Conservation (phyloP, 35 echinoderm and acorn worm species). For the Heliocidaris erythrogramma region DNA sequence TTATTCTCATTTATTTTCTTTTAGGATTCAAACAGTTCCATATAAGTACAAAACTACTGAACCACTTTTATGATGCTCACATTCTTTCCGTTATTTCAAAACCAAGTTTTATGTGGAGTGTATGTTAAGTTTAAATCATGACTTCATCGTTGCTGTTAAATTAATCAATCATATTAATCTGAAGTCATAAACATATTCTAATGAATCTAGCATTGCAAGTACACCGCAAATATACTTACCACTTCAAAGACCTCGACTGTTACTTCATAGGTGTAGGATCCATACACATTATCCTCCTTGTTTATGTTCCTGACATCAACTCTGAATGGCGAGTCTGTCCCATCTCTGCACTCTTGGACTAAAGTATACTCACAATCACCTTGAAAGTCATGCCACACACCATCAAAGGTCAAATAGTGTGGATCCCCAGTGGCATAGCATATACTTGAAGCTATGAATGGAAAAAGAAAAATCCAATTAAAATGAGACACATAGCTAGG, state of each 20-base stretch:
- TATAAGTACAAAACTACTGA: no score
- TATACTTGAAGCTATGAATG: slow-evolving; percentile 68
- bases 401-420: slow-evolving; percentile 91
- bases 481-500: no score
- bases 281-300: slow-evolving; percentile 54
- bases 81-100: no score
- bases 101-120: no score
- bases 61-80: no score
- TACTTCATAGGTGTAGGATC: slow-evolving; percentile 65
- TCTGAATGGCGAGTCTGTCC: slow-evolving; percentile 41
- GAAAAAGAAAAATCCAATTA: not conserved
- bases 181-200: not conserved
- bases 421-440: slow-evolving; percentile 88
- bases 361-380: slow-evolving; percentile 83
- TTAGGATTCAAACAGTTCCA: no score
- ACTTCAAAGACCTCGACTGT: slow-evolving; percentile 57
- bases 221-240: slow-evolving; percentile 44
- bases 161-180: no score
- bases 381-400: slow-evolving; percentile 71
- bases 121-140: no score
- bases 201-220: not conserved
- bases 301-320: slow-evolving; percentile 56
- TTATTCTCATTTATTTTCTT: no score
- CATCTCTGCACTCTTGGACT: slow-evolving; percentile 63
- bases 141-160: no score